phyloP scores from a whole-genome alignment of 2,888 invertebrate species.

The Drosophila ezoana region DNA sequence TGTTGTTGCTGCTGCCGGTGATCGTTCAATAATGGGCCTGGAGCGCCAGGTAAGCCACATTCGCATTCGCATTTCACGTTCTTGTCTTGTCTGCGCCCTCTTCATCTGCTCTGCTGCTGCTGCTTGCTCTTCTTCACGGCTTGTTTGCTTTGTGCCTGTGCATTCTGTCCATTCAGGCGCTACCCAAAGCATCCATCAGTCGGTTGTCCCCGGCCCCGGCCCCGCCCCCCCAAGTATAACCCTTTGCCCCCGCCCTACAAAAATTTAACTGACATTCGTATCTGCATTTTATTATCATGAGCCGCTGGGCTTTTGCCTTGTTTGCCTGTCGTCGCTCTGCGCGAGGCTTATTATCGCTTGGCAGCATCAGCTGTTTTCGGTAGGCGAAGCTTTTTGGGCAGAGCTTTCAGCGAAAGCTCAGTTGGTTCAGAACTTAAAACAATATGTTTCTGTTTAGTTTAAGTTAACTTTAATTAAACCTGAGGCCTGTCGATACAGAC shows the following conservation, averaged over 20 bases:
- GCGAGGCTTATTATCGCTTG: constrained; percentile 22
- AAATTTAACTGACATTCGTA: constrained; percentile 41
- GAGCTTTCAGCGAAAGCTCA: constrained; percentile 17
- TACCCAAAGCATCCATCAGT: constrained; percentile 48
- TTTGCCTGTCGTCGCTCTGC: constrained; percentile 28
- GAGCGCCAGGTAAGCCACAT: constrained; percentile 76
- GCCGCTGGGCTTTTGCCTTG: constrained; percentile 60
- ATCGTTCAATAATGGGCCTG: constrained; percentile 69
- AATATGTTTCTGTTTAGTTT: too few species aligned
- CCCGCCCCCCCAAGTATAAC: not conserved
- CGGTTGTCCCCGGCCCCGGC: constrained; percentile 9
- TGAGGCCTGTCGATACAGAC: too few species aligned
- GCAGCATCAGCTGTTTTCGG: constrained; percentile 22
- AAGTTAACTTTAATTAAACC: too few species aligned
- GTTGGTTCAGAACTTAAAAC: not conserved
- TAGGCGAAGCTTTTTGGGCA: not conserved
- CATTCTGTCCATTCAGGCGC: constrained; percentile 42
- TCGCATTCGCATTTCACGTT: constrained; percentile 31
- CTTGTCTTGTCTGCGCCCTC: constrained; percentile 38
- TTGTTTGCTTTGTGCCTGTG: constrained; percentile 29
- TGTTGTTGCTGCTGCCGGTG: constrained; percentile 29
- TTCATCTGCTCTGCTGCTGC: constrained; percentile 32
- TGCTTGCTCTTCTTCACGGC: constrained; percentile 22
- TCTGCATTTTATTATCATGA: constrained; percentile 64
- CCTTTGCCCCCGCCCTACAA: not conserved